phyloP scores from a whole-genome alignment of 2,888 invertebrate genomes.

The Hirtodrosophila cameraria region DNA sequence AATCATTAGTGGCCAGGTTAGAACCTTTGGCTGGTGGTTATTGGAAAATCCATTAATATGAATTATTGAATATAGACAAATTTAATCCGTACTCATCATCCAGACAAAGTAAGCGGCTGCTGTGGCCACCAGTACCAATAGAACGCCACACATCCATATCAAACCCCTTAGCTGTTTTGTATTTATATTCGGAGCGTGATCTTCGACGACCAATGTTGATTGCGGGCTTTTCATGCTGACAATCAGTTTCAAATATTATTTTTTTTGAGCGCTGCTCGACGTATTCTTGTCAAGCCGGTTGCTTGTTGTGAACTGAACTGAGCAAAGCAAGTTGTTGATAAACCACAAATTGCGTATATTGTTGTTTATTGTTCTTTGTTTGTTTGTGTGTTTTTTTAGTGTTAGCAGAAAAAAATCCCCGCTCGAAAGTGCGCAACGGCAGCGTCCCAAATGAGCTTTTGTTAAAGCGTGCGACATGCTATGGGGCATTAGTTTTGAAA shows the following conservation, averaged over 20 bases:
- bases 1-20: conserved; percentile 15
- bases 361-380: conserved; percentile 29
- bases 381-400: conserved; percentile 12
- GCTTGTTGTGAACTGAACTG: conserved; percentile 47
- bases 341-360: conserved; percentile 28
- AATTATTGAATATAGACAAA: neutral
- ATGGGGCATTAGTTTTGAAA: neutral
- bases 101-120: conserved; percentile 51
- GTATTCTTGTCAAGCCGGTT: conserved; percentile 45
- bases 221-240: conserved; percentile 13
- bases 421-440: conserved; percentile 40
- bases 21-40: conserved; percentile 18
- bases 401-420: conserved; percentile 57
- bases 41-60: neutral
- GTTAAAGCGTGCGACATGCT: neutral
- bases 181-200: conserved; percentile 13
- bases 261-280: conserved; percentile 1
- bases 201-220: conserved; percentile 11
- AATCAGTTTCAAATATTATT: neutral
- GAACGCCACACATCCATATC: conserved; percentile 44
- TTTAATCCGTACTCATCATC: conserved; percentile 48
- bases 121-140: conserved; percentile 48
- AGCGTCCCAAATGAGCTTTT: conserved; percentile 26
- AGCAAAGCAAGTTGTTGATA: conserved; percentile 28
- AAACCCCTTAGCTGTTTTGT: conserved; percentile 37